Percentiles rank a stretch among this genome's conserved stretches.
Evolutionary conservation across 23 tunicate genomes (phyloP).

Genomic region (Clavelina lepadiformis): DNA sequence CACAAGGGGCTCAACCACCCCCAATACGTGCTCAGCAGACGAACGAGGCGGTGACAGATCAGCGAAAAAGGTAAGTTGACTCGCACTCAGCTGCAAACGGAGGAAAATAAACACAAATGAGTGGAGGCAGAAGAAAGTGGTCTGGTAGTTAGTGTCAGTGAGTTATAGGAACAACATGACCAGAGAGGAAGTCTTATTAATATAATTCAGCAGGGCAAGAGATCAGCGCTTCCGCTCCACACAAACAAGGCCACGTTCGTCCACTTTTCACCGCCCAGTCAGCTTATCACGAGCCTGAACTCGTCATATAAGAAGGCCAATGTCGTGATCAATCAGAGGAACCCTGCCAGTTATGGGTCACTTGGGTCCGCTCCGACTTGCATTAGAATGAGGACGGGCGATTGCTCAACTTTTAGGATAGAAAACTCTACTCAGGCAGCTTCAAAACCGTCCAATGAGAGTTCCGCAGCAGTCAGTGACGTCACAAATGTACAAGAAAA

Average conservation of each 20-base stretch:
- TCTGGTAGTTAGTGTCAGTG: no score
- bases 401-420: slow-evolving; percentile 29
- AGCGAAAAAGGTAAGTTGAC: slow-evolving; percentile 10
- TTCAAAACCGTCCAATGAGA: slow-evolving; percentile 15
- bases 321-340: background rate
- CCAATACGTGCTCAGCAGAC: slow-evolving; percentile 4
- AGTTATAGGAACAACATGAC: no score
- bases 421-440: slow-evolving; percentile 28
- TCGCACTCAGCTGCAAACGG: no score
- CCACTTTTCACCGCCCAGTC: slow-evolving; percentile 49
- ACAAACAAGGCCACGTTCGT: slow-evolving; percentile 65
- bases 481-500: no score
- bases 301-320: slow-evolving; percentile 6
- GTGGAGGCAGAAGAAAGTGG: no score
- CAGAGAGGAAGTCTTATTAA: no score
- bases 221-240: slow-evolving; percentile 21
- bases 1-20: background rate
- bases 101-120: no score
- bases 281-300: slow-evolving; percentile 21
- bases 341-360: slow-evolving; percentile 1
- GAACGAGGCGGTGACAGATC: slow-evolving; percentile 11
- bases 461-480: background rate
- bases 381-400: slow-evolving; percentile 45
- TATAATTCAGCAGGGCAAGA: background rate
- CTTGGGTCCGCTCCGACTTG: slow-evolving; percentile 45